Percentiles rank a stretch among this genome's conserved stretches.
Evolutionary conservation across 53 echinoderm and acorn worm species (phyloP).

Genomic region (Hippasteria phrygiana): DNA sequence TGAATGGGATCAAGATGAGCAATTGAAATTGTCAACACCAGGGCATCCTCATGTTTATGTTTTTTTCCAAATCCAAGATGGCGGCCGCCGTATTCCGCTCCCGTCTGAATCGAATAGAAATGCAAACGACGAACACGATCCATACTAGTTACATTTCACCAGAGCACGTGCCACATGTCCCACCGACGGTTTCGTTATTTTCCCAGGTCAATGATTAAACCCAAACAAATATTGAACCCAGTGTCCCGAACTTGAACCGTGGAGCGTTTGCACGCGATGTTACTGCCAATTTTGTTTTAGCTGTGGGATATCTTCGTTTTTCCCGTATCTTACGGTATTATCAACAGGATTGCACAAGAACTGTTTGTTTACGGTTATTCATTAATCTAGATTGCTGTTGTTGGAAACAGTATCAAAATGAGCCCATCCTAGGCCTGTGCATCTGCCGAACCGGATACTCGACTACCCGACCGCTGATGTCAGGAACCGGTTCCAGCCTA

Average conservation of each 20-base stretch:
- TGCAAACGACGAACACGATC: neutral
- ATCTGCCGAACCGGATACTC: too few relatives aligned
- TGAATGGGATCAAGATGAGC: too few relatives aligned
- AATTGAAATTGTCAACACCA: too few relatives aligned
- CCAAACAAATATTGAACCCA: neutral
- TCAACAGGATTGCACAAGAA: too few relatives aligned
- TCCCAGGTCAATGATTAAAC: constrained; percentile 7
- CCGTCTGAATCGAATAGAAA: neutral
- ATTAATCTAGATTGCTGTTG: too few relatives aligned
- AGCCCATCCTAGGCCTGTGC: too few relatives aligned
- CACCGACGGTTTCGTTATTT: neutral
- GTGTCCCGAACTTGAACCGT: constrained; percentile 6
- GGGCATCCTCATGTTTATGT: neutral
- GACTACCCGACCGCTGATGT: too few relatives aligned
- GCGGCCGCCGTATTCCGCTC: neutral
- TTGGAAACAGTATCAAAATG: too few relatives aligned
- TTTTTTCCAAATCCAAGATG: neutral
- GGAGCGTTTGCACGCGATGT: neutral
- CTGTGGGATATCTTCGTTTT: neutral
- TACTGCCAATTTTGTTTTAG: neutral
- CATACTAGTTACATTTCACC: neutral
- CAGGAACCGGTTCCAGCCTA: too few relatives aligned
- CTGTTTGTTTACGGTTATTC: too few relatives aligned
- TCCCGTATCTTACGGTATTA: too few relatives aligned
- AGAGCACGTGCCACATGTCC: neutral